Conservation (phyloP, 1,140 invertebrate species). For the Zaprionus camerounensis region DNA sequence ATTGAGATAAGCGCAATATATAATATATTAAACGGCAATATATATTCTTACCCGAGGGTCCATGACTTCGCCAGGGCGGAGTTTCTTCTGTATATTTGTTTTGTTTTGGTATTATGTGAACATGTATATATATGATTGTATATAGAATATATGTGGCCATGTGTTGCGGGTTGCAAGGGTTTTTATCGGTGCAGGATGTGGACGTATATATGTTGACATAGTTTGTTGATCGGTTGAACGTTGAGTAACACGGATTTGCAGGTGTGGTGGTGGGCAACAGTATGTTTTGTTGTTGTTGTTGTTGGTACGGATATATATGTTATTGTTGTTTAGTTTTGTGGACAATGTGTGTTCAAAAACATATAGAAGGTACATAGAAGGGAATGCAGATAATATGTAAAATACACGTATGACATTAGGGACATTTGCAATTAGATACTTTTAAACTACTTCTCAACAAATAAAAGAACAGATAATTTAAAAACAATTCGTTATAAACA, state of each 20-base stretch:
- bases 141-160: constrained; percentile 37
- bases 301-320: constrained; percentile 28
- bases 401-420: constrained; percentile 30
- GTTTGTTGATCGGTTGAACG: constrained; percentile 1
- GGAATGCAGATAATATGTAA: constrained; percentile 45
- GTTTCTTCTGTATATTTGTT: constrained; percentile 86
- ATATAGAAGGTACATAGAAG: constrained; percentile 59
- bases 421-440: constrained; percentile 55
- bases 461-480: not conserved
- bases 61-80: constrained; percentile 96
- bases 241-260: not conserved
- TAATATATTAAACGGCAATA: not conserved
- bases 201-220: constrained; percentile 1
- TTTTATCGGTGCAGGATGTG: not conserved
- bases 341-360: constrained; percentile 38
- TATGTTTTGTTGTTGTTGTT: not conserved
- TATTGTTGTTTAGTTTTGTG: constrained; percentile 64
- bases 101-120: constrained; percentile 62
- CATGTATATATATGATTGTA: constrained; percentile 51
- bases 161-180: constrained; percentile 22
- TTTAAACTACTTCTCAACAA: not conserved
- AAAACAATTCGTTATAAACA: not conserved
- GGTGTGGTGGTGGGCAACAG: not conserved
- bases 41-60: constrained; percentile 94
- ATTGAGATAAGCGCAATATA: not conserved